A percentile compares a stretch with the other conserved stretches of the same genome.
Conservation (phyloP, 2,888 invertebrate species). For the Archips crataeganus region DNA sequence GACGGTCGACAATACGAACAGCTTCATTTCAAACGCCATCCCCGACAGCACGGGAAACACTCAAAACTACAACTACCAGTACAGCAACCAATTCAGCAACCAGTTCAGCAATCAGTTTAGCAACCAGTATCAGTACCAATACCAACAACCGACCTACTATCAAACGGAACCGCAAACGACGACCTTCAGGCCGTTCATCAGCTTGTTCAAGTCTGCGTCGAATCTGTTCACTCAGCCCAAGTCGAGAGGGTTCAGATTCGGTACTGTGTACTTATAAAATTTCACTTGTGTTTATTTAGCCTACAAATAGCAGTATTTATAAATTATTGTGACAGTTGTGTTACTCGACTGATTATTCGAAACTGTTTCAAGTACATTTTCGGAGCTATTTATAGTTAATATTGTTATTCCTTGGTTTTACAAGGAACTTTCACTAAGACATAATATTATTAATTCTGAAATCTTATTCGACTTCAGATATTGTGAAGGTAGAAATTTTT, state of each 20-base stretch:
- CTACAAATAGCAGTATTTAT: constrained; percentile 70
- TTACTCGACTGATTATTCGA: constrained; percentile 84
- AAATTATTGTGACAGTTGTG: constrained; percentile 79
- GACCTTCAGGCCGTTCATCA: constrained; percentile 79
- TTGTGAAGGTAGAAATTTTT: constrained; percentile 70
- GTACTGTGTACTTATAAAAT: constrained; percentile 73
- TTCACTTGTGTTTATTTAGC: constrained; percentile 39
- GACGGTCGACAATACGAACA: constrained; percentile 74
- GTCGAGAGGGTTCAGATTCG: constrained; percentile 73
- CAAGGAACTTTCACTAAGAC: constrained; percentile 67
- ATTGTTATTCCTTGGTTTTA: constrained; percentile 84
- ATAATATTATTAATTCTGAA: constrained; percentile 37
- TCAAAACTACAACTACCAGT: constrained; percentile 74
- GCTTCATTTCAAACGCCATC: constrained; percentile 84
- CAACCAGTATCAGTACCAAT: constrained; percentile 71
- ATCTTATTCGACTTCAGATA: constrained; percentile 49
- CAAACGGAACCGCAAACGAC: constrained; percentile 61
- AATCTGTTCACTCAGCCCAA: constrained; percentile 76
- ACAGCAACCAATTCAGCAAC: constrained; percentile 70
- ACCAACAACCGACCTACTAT: constrained; percentile 68
- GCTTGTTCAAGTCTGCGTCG: constrained; percentile 78
- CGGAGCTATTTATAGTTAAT: constrained; percentile 75
- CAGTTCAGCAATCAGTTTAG: constrained; percentile 69
- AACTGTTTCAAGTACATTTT: constrained; percentile 66
- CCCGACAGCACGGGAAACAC: constrained; percentile 81